phyloP scores from a whole-genome alignment of 2,113 vertebrate genomes.

The Sylvia atricapilla region DNA sequence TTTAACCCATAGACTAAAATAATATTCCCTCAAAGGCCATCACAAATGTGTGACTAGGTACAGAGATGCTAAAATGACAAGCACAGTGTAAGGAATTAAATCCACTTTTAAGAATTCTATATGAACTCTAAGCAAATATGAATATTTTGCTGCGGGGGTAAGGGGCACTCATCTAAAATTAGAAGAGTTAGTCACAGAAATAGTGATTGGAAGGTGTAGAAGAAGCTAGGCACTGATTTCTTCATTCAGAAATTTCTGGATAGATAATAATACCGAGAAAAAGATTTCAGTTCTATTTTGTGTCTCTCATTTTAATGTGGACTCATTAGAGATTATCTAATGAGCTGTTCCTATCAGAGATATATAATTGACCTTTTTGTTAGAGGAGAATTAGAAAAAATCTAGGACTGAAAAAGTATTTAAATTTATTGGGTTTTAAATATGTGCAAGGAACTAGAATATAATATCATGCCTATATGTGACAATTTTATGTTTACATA shows the following conservation, averaged over 20 bases:
- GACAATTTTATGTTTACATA: neutral
- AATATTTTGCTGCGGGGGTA: neutral
- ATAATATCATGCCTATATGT: neutral
- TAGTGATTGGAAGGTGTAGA: neutral
- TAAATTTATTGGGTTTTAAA: neutral
- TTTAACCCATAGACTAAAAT: neutral
- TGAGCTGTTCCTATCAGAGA: conserved; percentile 27
- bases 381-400: neutral
- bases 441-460: neutral
- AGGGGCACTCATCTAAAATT: neutral
- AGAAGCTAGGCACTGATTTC: neutral
- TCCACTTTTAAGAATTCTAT: neutral
- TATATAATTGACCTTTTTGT: conserved; percentile 23
- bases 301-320: neutral
- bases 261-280: neutral
- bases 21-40: neutral
- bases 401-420: neutral
- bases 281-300: neutral
- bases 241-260: conserved; percentile 36
- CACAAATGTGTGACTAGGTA: neutral
- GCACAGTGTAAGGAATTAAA: neutral
- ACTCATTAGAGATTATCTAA: conserved; percentile 50
- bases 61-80: neutral
- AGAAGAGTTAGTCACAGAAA: neutral
- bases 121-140: neutral